A percentile compares a stretch with the other conserved stretches of the same genome.
Evolutionary conservation across 2,113 vertebrate genomes (phyloP).

Genomic region (Gadus chalcogrammus): DNA sequence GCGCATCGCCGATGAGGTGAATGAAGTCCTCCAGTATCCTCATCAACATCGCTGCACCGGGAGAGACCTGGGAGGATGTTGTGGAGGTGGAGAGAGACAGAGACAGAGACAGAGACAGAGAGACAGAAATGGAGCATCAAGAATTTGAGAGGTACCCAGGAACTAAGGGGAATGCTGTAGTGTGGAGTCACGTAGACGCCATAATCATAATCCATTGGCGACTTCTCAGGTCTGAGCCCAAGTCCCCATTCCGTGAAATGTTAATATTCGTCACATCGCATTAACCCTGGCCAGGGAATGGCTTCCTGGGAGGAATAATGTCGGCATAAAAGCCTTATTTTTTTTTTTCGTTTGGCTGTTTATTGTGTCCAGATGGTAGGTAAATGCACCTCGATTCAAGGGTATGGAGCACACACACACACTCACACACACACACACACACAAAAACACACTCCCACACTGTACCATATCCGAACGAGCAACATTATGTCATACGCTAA

Average conservation of each 20-base stretch:
- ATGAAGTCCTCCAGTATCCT: constrained; percentile 97
- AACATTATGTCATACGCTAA: no score
- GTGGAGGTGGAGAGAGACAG: background rate
- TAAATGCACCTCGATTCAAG: constrained; percentile 37
- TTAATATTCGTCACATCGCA: constrained; percentile 19
- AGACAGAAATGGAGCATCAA: background rate
- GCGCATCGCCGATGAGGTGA: constrained; percentile 86
- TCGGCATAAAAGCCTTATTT: constrained; percentile 9
- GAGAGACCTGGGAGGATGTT: constrained; percentile 77
- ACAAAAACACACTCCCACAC: background rate
- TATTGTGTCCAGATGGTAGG: constrained; percentile 51
- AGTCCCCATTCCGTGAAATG: background rate
- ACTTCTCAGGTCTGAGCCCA: background rate
- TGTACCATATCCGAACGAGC: no score
- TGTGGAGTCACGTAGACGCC: background rate
- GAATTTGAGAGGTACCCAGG: background rate
- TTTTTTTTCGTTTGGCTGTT: constrained; percentile 23
- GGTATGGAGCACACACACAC: constrained; percentile 15
- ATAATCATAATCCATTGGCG: background rate
- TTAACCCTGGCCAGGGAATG: constrained; percentile 17
- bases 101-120: background rate
- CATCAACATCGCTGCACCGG: constrained; percentile 90
- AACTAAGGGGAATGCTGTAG: background rate
- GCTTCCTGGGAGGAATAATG: constrained; percentile 20
- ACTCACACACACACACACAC: background rate